A percentile compares a stretch with the other conserved stretches of the same genome.
phyloP scores from a whole-genome alignment of 64 coral and sea anemone genomes.

The Pachyseris speciosa region DNA sequence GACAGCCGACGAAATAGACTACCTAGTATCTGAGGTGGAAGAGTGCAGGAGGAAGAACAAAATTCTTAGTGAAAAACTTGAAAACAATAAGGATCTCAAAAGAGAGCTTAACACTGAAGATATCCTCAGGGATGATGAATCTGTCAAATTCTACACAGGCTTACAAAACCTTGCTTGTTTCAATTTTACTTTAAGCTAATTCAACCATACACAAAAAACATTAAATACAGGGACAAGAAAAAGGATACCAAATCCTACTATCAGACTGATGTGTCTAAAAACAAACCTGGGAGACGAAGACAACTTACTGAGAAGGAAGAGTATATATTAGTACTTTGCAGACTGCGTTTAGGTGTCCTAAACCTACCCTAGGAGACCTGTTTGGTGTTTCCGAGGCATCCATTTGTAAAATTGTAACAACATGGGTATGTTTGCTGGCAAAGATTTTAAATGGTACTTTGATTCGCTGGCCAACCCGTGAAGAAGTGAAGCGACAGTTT shows the following conservation, averaged over 20 bases:
- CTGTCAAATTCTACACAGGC: conserved; percentile 36
- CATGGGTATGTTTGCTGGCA: conserved; percentile 25
- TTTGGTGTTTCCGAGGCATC: conserved; percentile 10
- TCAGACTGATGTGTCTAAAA: conserved; percentile 42
- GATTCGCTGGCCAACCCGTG: background rate
- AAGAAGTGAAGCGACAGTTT: background rate
- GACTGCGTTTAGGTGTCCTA: conserved; percentile 31
- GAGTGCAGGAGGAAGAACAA: background rate
- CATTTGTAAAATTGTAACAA: conserved; percentile 2
- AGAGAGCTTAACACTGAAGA: conserved; percentile 2
- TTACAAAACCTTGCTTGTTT: conserved; percentile 32
- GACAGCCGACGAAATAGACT: background rate
- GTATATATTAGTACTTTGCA: conserved; percentile 41
- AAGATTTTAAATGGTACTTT: conserved; percentile 35
- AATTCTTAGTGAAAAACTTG: background rate
- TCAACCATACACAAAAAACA: conserved; percentile 33
- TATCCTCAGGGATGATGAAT: background rate
- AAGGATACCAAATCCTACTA: conserved; percentile 32
- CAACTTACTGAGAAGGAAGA: conserved; percentile 48
- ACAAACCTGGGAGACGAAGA: conserved; percentile 34
- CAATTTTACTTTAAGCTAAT: conserved; percentile 4
- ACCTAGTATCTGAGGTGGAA: background rate
- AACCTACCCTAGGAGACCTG: conserved; percentile 27
- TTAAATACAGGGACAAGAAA: conserved; percentile 56
- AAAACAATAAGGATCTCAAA: background rate